A percentile compares a stretch with the other conserved stretches of the same genome.
These are phyloP conservation scores for Tribolium freemani DNA, from an alignment of 2,888 invertebrate species.

Conservation along the genomic window DNA sequence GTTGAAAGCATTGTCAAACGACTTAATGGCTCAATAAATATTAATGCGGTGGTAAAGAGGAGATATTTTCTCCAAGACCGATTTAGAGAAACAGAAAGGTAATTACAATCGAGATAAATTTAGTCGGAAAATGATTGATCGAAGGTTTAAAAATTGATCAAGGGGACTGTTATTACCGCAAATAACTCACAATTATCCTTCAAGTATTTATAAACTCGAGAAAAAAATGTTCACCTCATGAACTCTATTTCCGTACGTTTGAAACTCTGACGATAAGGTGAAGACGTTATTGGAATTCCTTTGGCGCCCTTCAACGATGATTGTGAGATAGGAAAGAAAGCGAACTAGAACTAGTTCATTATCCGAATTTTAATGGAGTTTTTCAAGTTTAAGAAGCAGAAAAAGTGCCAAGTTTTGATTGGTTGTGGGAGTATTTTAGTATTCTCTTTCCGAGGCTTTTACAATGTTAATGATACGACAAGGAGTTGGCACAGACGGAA, in stretches of 20 bases:
- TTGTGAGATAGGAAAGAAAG: too few species aligned
- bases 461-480: neutral
- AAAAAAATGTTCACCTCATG: too few species aligned
- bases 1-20: conserved; percentile 28
- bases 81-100: too few species aligned
- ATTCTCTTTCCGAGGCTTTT: neutral
- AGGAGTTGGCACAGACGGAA: neutral
- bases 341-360: conserved; percentile 14
- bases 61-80: neutral
- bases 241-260: neutral
- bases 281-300: neutral
- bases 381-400: too few species aligned
- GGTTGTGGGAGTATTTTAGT: neutral
- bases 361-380: neutral
- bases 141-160: too few species aligned
- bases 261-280: neutral
- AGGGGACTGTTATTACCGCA: too few species aligned
- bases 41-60: conserved; percentile 7
- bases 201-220: too few species aligned
- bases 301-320: neutral
- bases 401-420: too few species aligned
- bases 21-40: conserved; percentile 30
- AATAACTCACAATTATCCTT: too few species aligned
- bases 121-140: too few species aligned
- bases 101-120: too few species aligned